Conservation (phyloP, 2,797 vertebrate species). For the Sebastes jordani region DNA sequence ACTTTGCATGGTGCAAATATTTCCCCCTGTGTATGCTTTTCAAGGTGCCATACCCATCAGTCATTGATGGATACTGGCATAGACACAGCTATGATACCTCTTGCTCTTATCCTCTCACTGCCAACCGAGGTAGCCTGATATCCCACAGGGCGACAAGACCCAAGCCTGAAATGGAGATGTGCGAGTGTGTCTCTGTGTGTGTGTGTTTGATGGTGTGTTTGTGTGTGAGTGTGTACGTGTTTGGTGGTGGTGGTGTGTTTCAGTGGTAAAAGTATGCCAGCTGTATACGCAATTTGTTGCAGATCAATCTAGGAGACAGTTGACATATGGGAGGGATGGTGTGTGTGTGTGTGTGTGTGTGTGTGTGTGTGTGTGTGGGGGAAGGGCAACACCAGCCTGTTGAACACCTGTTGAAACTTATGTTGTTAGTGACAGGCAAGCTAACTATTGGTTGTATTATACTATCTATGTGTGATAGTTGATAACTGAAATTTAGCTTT, state of each 20-base stretch:
- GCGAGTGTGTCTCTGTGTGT: not conserved
- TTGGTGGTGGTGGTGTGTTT: not conserved
- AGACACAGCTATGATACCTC: slow-evolving; percentile 38
- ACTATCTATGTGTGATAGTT: no score
- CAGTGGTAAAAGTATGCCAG: slow-evolving; percentile 36
- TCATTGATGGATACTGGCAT: slow-evolving; percentile 21
- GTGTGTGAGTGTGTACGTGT: not conserved
- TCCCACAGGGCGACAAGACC: slow-evolving; percentile 27
- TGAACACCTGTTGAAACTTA: slow-evolving; percentile 80
- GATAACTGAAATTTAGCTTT: not conserved
- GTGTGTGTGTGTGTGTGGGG: slow-evolving; percentile 40
- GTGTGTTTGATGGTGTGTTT: no score
- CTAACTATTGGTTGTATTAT: slow-evolving; percentile 10
- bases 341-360: slow-evolving; percentile 1
- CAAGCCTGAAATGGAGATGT: slow-evolving; percentile 55
- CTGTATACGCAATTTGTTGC: slow-evolving; percentile 49
- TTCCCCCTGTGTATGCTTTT: slow-evolving; percentile 5
- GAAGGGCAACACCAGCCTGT: slow-evolving; percentile 45
- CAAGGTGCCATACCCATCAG: slow-evolving; percentile 27
- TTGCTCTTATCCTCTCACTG: slow-evolving; percentile 22
- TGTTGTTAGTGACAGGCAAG: slow-evolving; percentile 57
- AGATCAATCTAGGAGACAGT: slow-evolving; percentile 64
- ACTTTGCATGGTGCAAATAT: not conserved
- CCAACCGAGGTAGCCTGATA: slow-evolving; percentile 60
- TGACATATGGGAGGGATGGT: slow-evolving; percentile 43